phyloP scores from a whole-genome alignment of 2,888 invertebrate genomes.

The Machimus rusticus region DNA sequence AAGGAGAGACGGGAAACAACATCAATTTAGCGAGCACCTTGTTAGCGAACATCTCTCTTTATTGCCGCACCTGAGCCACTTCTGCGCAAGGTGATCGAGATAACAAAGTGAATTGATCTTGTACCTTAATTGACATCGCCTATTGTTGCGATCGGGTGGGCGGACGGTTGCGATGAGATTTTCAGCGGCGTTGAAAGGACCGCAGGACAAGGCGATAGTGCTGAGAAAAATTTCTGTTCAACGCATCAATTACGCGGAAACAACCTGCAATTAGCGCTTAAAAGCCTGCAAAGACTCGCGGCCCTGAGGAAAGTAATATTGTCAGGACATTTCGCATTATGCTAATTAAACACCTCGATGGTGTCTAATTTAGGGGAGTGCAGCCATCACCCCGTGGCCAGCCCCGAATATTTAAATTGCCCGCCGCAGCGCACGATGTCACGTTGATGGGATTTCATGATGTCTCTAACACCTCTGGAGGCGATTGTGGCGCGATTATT shows the following conservation, averaged over 20 bases:
- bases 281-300: not conserved
- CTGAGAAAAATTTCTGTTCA: not conserved
- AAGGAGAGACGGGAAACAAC: not conserved
- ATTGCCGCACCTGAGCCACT: not conserved
- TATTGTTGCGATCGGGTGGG: slow-evolving; percentile 32
- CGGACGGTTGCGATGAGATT: slow-evolving; percentile 21
- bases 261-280: not conserved
- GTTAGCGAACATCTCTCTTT: slow-evolving; percentile 30
- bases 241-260: not conserved
- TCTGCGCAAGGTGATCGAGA: slow-evolving; percentile 12
- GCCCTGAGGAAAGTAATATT: not conserved
- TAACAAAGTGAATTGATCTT: slow-evolving; percentile 34
- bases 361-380: not conserved
- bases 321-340: slow-evolving; percentile 13
- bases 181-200: not conserved
- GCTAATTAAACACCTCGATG: slow-evolving; percentile 10
- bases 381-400: not conserved
- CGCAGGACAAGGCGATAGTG: not conserved
- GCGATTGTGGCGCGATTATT: not conserved
- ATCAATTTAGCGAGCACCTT: slow-evolving; percentile 30
- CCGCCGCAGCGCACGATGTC: not conserved
- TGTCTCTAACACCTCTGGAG: slow-evolving; percentile 10
- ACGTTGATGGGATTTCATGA: not conserved
- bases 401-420: slow-evolving; percentile 8
- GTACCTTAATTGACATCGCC: slow-evolving; percentile 30